Percentiles rank a stretch among this genome's conserved stretches.
Evolutionary conservation across 2,113 vertebrate species (phyloP).

Genomic region (Benitochromis conjunctus): DNA sequence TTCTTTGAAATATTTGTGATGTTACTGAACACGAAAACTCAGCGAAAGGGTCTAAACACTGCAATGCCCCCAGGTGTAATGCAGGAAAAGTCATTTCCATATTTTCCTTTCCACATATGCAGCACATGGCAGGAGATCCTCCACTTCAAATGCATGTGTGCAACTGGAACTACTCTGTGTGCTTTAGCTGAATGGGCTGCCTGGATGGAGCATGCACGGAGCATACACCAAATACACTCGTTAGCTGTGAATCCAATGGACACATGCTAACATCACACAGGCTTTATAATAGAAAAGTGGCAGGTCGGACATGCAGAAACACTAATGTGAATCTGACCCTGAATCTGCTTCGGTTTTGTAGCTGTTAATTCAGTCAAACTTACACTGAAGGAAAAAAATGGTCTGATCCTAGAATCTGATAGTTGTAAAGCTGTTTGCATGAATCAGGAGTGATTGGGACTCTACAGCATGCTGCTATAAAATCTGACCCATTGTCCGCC

Average conservation of each 20-base stretch:
- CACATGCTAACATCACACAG: not conserved
- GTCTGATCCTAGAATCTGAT: fast-evolving
- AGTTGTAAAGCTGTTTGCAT: not conserved
- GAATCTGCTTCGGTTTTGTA: not conserved
- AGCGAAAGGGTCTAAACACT: not conserved
- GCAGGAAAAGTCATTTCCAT: fast-evolving
- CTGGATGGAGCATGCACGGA: not conserved
- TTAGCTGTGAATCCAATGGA: not conserved
- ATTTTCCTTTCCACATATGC: not conserved
- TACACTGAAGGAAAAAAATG: too few relatives aligned
- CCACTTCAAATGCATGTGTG: not conserved
- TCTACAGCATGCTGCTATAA: not conserved
- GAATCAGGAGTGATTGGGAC: not conserved
- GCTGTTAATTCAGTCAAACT: not conserved
- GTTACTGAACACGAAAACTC: not conserved
- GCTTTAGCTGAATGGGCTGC: not conserved
- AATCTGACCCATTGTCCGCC: not conserved
- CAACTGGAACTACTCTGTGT: not conserved
- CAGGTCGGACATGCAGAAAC: not conserved
- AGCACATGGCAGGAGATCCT: fast-evolving
- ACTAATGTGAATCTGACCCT: not conserved
- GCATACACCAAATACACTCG: not conserved
- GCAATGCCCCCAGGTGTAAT: not conserved
- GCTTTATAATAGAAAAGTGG: not conserved
- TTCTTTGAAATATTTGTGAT: not conserved